Evolutionary conservation across 2,797 vertebrate genomes (phyloP).

Genomic region (Babyrousa celebensis): DNA sequence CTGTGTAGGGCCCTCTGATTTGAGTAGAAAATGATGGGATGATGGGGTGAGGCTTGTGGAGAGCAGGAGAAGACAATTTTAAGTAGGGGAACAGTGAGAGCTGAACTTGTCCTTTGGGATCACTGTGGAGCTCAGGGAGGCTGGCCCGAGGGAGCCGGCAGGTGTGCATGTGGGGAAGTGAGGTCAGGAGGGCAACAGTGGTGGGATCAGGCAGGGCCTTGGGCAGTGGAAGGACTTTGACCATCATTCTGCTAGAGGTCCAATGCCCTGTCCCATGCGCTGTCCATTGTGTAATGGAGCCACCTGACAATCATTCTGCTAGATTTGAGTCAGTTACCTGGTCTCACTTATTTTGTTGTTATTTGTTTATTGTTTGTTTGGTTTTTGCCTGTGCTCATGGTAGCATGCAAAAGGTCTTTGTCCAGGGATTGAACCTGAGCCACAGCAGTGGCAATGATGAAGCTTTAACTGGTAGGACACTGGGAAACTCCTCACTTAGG

Average conservation of each 20-base stretch:
- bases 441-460: too few species aligned
- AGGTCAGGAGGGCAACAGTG: fast-evolving
- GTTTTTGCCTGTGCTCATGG: too few species aligned
- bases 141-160: background rate
- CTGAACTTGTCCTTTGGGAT: background rate
- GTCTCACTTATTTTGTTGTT: too few species aligned
- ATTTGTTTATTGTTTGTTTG: too few species aligned
- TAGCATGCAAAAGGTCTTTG: too few species aligned
- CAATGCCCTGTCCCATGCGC: too few species aligned
- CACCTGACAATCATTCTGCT: background rate
- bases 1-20: background rate
- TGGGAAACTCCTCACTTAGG: background rate
- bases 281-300: too few species aligned
- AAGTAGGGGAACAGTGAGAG: background rate
- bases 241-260: background rate
- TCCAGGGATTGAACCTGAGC: too few species aligned
- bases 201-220: background rate
- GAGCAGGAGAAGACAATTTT: background rate
- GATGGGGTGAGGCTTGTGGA: too few species aligned
- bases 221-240: background rate
- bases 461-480: too few species aligned
- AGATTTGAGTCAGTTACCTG: background rate
- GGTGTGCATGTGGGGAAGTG: too few species aligned
- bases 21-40: background rate
- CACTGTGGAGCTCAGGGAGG: background rate